Conservation (phyloP, 2,113 vertebrate genomes). For the Lathamus discolor region DNA sequence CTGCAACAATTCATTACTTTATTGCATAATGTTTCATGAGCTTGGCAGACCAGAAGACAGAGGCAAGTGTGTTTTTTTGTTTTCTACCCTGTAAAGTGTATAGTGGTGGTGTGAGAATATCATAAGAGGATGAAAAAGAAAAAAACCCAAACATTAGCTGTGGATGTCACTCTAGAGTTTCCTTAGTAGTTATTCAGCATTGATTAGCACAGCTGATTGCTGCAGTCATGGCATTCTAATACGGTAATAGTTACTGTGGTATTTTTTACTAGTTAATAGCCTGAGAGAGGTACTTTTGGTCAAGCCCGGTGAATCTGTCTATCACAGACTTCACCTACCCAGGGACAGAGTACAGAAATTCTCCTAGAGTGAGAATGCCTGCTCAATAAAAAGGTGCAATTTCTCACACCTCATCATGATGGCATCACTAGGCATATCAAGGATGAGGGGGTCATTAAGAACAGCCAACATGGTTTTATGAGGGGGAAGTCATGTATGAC, state of each 20-base stretch:
- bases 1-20: not conserved
- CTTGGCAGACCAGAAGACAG: not conserved
- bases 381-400: not conserved
- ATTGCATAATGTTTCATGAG: not conserved
- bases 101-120: not conserved
- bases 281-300: not conserved
- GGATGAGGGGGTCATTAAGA: too few species aligned
- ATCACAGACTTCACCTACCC: not conserved
- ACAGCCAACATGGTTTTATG: too few species aligned
- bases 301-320: not conserved
- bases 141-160: not conserved
- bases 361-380: not conserved
- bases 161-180: not conserved
- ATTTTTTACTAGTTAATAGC: not conserved
- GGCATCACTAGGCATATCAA: too few species aligned
- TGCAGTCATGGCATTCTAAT: not conserved
- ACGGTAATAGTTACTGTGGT: not conserved
- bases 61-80: accelerated
- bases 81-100: not conserved
- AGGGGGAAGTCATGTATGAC: too few species aligned
- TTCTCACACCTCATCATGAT: not conserved
- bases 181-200: not conserved
- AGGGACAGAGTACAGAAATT: not conserved
- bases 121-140: not conserved
- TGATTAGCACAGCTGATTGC: not conserved